These are phyloP conservation scores for Clarias macrocephalus DNA, from an alignment of 2,113 vertebrate genomes.

Conservation along the genomic window DNA sequence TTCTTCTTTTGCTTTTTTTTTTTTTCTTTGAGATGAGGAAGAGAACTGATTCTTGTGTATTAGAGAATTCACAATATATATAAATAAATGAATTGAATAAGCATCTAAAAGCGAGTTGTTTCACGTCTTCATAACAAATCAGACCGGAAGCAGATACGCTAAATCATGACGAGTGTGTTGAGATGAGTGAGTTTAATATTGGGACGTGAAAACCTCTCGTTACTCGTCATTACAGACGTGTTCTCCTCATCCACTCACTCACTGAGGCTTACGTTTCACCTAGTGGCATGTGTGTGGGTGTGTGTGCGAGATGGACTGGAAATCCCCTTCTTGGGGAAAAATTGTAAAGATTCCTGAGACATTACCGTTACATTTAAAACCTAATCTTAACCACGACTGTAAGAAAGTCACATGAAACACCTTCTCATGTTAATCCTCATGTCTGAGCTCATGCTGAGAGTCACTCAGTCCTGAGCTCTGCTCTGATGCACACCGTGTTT, in stretches of 20 bases:
- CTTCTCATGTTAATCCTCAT: neutral
- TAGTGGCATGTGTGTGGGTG: neutral
- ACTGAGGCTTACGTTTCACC: neutral
- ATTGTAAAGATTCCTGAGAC: neutral
- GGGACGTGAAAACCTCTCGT: neutral
- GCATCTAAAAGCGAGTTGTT: too few species aligned
- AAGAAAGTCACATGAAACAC: neutral
- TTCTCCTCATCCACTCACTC: neutral
- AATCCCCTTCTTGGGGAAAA: neutral
- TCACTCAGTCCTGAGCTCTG: neutral
- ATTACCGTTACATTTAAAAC: neutral
- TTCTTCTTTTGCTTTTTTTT: too few species aligned
- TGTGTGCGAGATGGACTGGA: neutral
- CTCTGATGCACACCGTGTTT: slow-evolving; percentile 50
- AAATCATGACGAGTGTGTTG: neutral
- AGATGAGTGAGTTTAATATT: neutral
- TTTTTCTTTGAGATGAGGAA: too few species aligned
- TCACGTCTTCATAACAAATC: too few species aligned
- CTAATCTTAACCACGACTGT: neutral
- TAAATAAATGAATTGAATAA: too few species aligned
- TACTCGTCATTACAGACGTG: neutral
- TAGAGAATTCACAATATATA: too few species aligned
- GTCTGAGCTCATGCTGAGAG: neutral
- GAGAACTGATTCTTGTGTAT: too few species aligned
- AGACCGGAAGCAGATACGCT: too few species aligned